These are phyloP conservation scores for Sylvia borin DNA, from an alignment of 2,797 vertebrate genomes.

Conservation along the genomic window DNA sequence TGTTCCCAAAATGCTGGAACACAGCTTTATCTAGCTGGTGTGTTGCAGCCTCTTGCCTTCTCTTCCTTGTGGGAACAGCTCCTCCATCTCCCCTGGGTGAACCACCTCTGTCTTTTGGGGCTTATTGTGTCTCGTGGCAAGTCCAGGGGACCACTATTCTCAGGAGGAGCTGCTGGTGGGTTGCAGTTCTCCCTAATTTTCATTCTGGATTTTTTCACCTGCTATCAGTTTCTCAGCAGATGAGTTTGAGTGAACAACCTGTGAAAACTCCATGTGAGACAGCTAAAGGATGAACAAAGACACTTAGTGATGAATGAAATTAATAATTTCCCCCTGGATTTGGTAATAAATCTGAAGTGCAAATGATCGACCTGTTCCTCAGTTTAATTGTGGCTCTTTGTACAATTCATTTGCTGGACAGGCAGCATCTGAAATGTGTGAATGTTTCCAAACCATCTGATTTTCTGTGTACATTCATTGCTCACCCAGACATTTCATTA, in stretches of 20 bases:
- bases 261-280: background rate
- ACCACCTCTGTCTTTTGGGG: background rate
- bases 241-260: background rate
- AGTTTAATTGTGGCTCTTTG: background rate
- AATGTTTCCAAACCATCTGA: background rate
- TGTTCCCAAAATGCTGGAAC: background rate
- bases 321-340: background rate
- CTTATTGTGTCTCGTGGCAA: background rate
- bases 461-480: background rate
- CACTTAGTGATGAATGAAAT: background rate
- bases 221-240: background rate
- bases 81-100: background rate
- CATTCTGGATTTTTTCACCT: background rate
- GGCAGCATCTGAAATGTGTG: background rate
- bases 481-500: slow-evolving; percentile 12
- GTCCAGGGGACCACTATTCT: background rate
- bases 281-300: background rate
- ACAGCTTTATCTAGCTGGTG: background rate
- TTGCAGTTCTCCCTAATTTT: background rate
- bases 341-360: slow-evolving; percentile 3
- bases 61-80: background rate
- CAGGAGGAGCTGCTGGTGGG: background rate
- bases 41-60: background rate
- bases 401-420: background rate
- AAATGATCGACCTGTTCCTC: background rate